Conservation (phyloP, 2,888 invertebrate genomes). For the Chrysolina americana region DNA sequence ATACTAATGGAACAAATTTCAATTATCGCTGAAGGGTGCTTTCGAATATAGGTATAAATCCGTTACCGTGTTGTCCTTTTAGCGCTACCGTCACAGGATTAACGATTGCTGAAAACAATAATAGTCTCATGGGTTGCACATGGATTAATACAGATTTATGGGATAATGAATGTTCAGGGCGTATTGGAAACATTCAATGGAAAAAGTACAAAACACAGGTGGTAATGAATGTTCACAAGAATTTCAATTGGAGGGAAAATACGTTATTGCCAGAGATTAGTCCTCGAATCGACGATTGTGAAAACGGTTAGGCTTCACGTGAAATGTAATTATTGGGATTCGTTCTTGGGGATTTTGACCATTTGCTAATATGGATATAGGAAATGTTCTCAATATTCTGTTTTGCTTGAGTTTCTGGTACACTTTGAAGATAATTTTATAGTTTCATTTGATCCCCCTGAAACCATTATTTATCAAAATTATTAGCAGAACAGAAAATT, state of each 20-base stretch:
- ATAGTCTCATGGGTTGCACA: constrained; percentile 33
- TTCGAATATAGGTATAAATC: not conserved
- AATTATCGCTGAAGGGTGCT: constrained; percentile 8
- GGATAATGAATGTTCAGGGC: constrained; percentile 15
- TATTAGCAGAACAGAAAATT: too few species aligned
- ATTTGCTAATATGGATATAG: not conserved
- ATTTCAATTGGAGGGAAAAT: not conserved
- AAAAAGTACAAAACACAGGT: constrained; percentile 17
- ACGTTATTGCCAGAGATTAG: not conserved
- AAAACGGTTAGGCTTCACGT: not conserved
- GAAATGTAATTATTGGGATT: constrained; percentile 9
- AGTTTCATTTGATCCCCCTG: too few species aligned
- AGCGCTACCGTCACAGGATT: constrained; percentile 36
- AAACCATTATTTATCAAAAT: too few species aligned
- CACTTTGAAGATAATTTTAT: too few species aligned
- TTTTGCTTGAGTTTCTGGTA: too few species aligned
- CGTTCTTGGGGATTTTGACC: not conserved
- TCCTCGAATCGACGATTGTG: not conserved
- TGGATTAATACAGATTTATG: constrained; percentile 33
- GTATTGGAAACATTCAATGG: constrained; percentile 5
- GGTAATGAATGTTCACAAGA: constrained; percentile 19
- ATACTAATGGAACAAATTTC: constrained; percentile 8
- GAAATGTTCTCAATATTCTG: too few species aligned
- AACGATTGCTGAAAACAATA: constrained; percentile 35
- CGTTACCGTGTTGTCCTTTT: not conserved